Evolutionary conservation across 2,888 invertebrate genomes (phyloP), one percentile per base, ranked within the genome.

Genomic region (Chaetogeoica ovagalla): DNA sequence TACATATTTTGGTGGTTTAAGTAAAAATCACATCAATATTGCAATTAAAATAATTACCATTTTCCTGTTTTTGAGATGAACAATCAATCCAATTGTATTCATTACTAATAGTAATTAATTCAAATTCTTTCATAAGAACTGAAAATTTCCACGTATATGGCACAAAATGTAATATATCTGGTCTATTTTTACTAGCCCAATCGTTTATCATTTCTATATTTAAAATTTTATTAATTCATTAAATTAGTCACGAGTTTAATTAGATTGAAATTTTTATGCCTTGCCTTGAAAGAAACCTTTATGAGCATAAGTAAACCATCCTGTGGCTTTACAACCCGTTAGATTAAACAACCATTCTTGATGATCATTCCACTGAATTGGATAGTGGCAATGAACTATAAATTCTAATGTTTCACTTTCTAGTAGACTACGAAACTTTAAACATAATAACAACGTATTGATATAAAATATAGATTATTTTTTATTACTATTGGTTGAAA

Each of bases 61-160:
- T 97, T 87, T 97, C 97, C 86, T 95, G 95, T 84, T 95, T 94
- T 72, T 96, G 95, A 43, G 96, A 96, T 77, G 96, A 95, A 85
- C 98, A 98, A 87, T 99, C 98, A 83, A 99, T 94, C 99, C 98
- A 99, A 87, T 99, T 99, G 87, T 95, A 95, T 86, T 98, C 96
- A 87, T 98, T 99, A 85, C 96, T 93, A 21, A 96, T 88, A 63
- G 96, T 94, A 1, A 98, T 90, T 21, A 99, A 89, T 87, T 99
- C 97, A 87, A 98, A 97, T 87, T 98, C 96, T 86, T 98, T 97
- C 37, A 97, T 87, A 13, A 95, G 89, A 82, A 98, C 88, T 82
- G 93, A 94, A 85, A 99, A 94, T 85, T 94, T 93, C 93, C 97
- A 98, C 0, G 96, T 96, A 87, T 97, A 99, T 2, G 99, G 99